Evolutionary conservation across 2,888 invertebrate genomes (phyloP).

Genomic region (Drosophila borborema): DNA sequence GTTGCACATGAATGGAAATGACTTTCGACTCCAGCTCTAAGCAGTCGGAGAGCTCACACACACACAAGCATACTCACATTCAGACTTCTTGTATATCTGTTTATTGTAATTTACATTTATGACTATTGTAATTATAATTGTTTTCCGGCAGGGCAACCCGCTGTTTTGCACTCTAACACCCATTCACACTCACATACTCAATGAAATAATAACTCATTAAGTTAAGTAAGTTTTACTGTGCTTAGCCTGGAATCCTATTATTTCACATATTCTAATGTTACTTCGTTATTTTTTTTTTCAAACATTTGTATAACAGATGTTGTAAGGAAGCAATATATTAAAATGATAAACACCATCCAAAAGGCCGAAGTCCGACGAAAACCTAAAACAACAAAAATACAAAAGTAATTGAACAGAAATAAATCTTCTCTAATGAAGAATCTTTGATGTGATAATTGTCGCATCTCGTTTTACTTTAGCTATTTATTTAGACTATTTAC

Average conservation of each 20-base stretch:
- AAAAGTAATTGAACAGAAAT: no score
- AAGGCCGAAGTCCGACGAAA: no score
- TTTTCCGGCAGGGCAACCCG: conserved; percentile 31
- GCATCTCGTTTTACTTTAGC: no score
- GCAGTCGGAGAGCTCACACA: background rate
- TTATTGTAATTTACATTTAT: conserved; percentile 69
- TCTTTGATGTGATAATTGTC: no score
- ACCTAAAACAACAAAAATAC: no score
- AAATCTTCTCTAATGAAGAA: background rate
- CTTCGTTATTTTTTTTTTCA: background rate
- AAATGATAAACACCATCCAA: no score
- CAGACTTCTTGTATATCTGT: background rate
- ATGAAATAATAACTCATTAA: conserved; percentile 17
- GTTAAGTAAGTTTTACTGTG: conserved; percentile 38
- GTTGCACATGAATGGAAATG: conserved; percentile 49
- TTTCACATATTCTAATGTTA: conserved; percentile 8
- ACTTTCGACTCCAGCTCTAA: conserved; percentile 26
- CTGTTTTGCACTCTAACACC: conserved; percentile 23
- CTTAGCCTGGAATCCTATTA: background rate
- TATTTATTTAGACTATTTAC: background rate
- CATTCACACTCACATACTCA: conserved; percentile 13
- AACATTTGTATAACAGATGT: no score
- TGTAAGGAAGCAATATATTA: no score
- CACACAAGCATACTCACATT: conserved; percentile 3
- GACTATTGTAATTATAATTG: conserved; percentile 72